These are phyloP conservation scores for Austrofundulus limnaeus DNA, from an alignment of 2,113 vertebrate species.

Conservation along the genomic window DNA sequence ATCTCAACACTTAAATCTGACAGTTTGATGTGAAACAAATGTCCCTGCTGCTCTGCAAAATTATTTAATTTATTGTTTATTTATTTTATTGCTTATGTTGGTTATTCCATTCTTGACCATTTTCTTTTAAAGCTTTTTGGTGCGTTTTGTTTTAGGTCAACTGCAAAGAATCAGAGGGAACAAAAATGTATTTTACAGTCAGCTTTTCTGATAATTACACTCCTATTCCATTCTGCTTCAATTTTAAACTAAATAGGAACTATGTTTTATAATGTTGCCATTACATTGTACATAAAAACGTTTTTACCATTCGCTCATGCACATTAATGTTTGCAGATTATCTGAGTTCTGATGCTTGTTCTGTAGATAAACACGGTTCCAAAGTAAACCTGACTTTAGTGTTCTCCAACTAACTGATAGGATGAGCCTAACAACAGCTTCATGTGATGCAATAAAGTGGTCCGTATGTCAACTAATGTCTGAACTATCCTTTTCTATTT, in stretches of 20 bases:
- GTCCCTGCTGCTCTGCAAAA: constrained; percentile 9
- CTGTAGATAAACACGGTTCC: constrained; percentile 48
- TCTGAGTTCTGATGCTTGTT: constrained; percentile 35
- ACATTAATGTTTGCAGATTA: constrained; percentile 34
- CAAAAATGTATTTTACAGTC: constrained; percentile 13
- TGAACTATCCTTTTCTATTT: background rate
- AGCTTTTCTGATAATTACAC: constrained; percentile 1
- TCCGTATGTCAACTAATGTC: constrained; percentile 30
- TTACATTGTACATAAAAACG: constrained; percentile 30
- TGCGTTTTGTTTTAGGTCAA: background rate
- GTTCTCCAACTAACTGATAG: constrained; percentile 56
- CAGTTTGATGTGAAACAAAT: constrained; percentile 8
- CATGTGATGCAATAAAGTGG: constrained; percentile 71
- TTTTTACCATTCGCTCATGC: constrained; percentile 15
- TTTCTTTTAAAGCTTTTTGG: no score
- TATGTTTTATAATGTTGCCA: constrained; percentile 14
- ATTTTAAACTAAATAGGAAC: constrained; percentile 18
- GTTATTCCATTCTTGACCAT: no score
- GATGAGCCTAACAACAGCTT: constrained; percentile 61
- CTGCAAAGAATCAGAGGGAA: no score
- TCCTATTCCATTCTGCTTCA: constrained; percentile 5
- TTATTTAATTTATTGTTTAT: constrained; percentile 72
- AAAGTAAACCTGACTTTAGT: constrained; percentile 45
- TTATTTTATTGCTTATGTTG: constrained; percentile 60
- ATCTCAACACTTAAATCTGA: background rate